Percentiles rank a stretch among this genome's conserved stretches.
These are phyloP conservation scores for Gnathonemus echidnorhynchus DNA, from an alignment of 2,113 vertebrate genomes.

Conservation along the genomic window DNA sequence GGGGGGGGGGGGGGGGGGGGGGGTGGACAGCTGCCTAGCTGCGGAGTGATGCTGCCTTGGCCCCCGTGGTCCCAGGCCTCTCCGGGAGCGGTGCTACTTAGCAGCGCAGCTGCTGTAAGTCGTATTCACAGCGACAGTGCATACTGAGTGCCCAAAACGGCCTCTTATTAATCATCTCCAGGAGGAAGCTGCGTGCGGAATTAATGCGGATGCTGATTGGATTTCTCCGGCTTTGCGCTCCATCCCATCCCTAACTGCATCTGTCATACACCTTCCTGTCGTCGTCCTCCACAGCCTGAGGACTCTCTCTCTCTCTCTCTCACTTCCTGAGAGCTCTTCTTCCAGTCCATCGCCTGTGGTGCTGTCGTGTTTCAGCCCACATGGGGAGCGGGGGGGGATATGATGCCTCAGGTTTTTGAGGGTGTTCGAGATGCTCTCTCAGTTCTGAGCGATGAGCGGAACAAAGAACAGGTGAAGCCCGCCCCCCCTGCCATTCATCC, in stretches of 20 bases:
- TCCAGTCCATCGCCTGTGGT: background rate
- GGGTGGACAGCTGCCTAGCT: background rate
- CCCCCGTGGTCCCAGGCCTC: background rate
- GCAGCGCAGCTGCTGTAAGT: background rate
- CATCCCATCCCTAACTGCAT: background rate
- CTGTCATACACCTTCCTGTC: background rate
- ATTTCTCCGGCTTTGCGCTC: background rate
- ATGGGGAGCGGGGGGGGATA: background rate
- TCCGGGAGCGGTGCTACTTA: background rate
- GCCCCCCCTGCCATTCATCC: background rate
- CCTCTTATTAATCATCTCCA: background rate
- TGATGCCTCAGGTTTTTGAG: background rate
- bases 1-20: too few species aligned
- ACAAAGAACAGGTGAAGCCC: background rate
- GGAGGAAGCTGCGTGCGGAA: background rate
- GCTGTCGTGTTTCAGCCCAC: background rate
- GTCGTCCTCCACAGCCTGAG: background rate
- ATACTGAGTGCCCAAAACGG: too few species aligned
- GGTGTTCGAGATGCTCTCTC: background rate
- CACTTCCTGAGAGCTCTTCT: background rate
- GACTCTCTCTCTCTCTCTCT: background rate
- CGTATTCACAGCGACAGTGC: background rate
- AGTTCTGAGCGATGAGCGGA: background rate
- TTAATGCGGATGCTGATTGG: background rate
- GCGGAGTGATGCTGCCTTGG: background rate